These are phyloP conservation scores for Lepilemur ruficaudatus DNA, from an alignment of 2,797 vertebrate species.

Conservation along the genomic window DNA sequence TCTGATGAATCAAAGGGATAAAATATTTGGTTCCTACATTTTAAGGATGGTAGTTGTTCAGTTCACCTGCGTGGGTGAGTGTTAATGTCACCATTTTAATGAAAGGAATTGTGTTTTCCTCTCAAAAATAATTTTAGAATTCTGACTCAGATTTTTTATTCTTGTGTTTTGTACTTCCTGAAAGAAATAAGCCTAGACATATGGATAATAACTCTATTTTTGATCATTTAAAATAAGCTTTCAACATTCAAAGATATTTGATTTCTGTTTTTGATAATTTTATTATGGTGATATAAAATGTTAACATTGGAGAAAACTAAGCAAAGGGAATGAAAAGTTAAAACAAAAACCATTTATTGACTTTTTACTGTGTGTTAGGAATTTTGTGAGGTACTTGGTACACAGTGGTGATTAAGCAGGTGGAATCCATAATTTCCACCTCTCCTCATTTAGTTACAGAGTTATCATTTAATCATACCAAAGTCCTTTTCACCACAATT, in stretches of 20 bases:
- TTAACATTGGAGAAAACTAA: not conserved
- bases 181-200: not conserved
- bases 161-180: not conserved
- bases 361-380: not conserved
- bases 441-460: not conserved
- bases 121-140: slow-evolving; percentile 17
- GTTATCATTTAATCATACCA: not conserved
- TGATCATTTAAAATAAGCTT: not conserved
- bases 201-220: not conserved
- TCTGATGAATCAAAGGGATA: not conserved
- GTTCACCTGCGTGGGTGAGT: not conserved
- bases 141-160: not conserved
- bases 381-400: not conserved
- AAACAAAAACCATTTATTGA: not conserved
- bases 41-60: not conserved
- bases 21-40: not conserved
- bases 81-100: not conserved
- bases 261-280: not conserved
- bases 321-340: not conserved
- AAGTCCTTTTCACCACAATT: not conserved
- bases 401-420: not conserved
- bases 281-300: not conserved
- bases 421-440: not conserved
- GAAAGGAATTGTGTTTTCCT: not conserved
- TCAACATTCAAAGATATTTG: not conserved